These are phyloP conservation scores for Schizopygopsis malacanthus DNA, from an alignment of 2,797 vertebrate species.

Conservation along the genomic window DNA sequence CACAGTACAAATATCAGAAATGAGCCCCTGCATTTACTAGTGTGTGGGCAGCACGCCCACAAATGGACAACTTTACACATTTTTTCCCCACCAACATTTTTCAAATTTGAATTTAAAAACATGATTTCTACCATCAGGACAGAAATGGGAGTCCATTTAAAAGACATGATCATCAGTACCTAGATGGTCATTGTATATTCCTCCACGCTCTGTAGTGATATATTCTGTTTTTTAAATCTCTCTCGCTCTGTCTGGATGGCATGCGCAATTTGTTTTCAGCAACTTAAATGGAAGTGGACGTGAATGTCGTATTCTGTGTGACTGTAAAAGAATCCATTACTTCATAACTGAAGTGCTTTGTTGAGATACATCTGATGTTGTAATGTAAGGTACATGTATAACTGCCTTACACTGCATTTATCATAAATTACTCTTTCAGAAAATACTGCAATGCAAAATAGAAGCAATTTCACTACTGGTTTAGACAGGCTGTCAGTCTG, in stretches of 20 bases:
- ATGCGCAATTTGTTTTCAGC: not conserved
- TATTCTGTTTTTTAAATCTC: not conserved
- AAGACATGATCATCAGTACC: constrained; percentile 70
- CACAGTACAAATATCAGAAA: not conserved
- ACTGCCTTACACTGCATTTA: constrained; percentile 24
- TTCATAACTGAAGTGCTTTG: constrained; percentile 16
- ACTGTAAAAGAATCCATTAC: constrained; percentile 13
- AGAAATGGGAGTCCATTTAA: constrained; percentile 66
- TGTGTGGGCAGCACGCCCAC: not conserved
- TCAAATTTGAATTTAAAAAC: not conserved
- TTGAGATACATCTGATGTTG: constrained; percentile 30
- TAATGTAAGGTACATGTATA: not conserved
- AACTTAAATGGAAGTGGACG: constrained; percentile 28
- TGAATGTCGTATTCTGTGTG: not conserved
- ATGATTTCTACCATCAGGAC: not conserved
- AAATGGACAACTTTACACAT: not conserved
- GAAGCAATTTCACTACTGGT: not conserved
- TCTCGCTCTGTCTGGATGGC: not conserved
- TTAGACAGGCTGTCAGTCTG: not conserved
- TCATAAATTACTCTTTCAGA: constrained; percentile 14
- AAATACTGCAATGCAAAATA: constrained; percentile 13
- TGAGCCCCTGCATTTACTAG: not conserved
- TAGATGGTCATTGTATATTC: constrained; percentile 46
- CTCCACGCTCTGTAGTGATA: not conserved
- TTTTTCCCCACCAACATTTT: not conserved